Percentiles rank a stretch among this genome's conserved stretches.
phyloP scores from a whole-genome alignment of 2,113 vertebrate species.

The Gorsachius goisagi region DNA sequence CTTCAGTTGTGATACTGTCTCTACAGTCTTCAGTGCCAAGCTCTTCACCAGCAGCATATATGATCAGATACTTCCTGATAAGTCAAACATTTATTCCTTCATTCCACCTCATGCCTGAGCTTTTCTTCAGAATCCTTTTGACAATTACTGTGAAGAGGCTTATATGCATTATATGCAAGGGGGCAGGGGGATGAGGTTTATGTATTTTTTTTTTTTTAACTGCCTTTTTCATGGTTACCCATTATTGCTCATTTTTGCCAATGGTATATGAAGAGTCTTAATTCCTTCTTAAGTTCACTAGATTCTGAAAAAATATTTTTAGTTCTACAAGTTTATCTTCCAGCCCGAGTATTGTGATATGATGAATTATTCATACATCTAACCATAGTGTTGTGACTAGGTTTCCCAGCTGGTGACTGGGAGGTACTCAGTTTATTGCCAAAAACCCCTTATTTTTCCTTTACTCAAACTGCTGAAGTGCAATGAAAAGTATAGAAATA shows the following conservation, averaged over 20 bases:
- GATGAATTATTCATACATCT: background rate
- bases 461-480: background rate
- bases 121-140: background rate
- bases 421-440: background rate
- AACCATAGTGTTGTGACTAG: background rate
- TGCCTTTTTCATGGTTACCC: background rate
- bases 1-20: background rate
- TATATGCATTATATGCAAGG: no score
- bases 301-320: background rate
- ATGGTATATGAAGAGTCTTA: background rate
- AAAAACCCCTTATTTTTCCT: background rate
- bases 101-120: background rate
- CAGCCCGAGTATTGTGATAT: background rate
- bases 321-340: background rate
- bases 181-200: fast-evolving
- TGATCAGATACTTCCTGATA: background rate
- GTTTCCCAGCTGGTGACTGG: background rate
- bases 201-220: background rate
- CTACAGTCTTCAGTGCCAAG: background rate
- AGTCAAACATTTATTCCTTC: background rate
- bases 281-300: background rate
- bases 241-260: background rate
- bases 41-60: background rate
- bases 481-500: background rate
- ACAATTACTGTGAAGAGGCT: background rate